phyloP scores from a whole-genome alignment of 2,797 vertebrate species.

The Thunnus albacares region DNA sequence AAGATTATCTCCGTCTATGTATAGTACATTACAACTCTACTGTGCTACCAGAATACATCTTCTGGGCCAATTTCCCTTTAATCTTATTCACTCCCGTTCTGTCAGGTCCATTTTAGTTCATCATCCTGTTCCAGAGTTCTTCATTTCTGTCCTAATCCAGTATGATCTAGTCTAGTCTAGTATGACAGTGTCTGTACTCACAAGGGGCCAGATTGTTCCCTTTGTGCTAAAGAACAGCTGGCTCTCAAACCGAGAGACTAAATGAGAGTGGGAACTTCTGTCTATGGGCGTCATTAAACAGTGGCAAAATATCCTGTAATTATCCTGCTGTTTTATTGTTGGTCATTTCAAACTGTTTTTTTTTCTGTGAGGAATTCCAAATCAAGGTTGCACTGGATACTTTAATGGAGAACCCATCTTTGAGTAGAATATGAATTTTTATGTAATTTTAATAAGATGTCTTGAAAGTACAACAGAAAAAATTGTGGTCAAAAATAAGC shows the following conservation, averaged over 20 bases:
- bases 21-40: constrained; percentile 28
- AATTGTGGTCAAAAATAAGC: background rate
- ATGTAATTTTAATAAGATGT: constrained; percentile 9
- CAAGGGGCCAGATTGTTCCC: constrained; percentile 51
- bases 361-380: constrained; percentile 24
- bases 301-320: constrained; percentile 39
- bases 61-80: constrained; percentile 31
- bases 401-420: constrained; percentile 9
- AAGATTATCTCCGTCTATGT: constrained; percentile 57
- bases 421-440: constrained; percentile 1
- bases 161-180: constrained; percentile 47
- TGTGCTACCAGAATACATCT: constrained; percentile 15
- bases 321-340: constrained; percentile 39
- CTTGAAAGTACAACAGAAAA: constrained; percentile 8
- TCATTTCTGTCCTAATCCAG: constrained; percentile 42
- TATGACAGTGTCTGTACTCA: constrained; percentile 52
- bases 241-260: constrained; percentile 61
- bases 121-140: constrained; percentile 9
- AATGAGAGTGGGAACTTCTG: constrained; percentile 47
- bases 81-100: constrained; percentile 20
- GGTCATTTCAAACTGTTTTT: constrained; percentile 27
- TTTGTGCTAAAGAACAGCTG: constrained; percentile 70
- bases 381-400: constrained; percentile 15
- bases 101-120: constrained; percentile 16
- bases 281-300: constrained; percentile 65